phyloP scores from a whole-genome alignment of 2,113 vertebrate genomes.

The Ardeotis arabs region DNA sequence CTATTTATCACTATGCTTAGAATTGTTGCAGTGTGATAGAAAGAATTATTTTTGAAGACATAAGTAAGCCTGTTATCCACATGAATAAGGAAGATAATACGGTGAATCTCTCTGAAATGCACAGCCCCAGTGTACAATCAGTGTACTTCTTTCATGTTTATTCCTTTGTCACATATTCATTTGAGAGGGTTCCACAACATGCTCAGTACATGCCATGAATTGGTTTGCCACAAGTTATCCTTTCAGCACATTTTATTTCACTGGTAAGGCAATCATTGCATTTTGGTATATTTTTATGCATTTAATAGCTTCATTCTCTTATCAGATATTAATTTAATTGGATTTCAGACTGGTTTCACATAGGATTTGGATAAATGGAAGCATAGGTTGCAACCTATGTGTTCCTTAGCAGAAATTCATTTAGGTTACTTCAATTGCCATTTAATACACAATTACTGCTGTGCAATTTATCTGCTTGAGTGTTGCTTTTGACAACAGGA shows the following conservation, averaged over 20 bases:
- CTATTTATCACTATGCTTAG: constrained; percentile 43
- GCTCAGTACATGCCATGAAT: constrained; percentile 17
- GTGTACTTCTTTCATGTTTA: constrained; percentile 64
- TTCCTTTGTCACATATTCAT: constrained; percentile 62
- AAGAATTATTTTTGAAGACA: constrained; percentile 67
- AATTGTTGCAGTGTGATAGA: constrained; percentile 50
- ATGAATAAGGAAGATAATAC: constrained; percentile 67
- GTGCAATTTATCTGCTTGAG: constrained; percentile 14
- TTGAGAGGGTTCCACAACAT: constrained; percentile 46
- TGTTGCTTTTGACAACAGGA: not conserved
- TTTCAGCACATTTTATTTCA: constrained; percentile 27
- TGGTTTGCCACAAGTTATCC: constrained; percentile 35
- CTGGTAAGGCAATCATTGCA: constrained; percentile 3
- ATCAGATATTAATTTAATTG: constrained; percentile 66
- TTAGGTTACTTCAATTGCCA: not conserved
- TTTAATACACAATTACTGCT: constrained; percentile 22
- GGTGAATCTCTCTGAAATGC: constrained; percentile 45
- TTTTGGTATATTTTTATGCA: constrained; percentile 29
- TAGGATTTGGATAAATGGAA: constrained; percentile 42
- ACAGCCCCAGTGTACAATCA: constrained; percentile 52
- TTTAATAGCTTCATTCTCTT: constrained; percentile 49
- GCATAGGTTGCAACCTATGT: constrained; percentile 18
- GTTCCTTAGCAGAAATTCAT: not conserved
- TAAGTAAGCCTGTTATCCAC: constrained; percentile 70
- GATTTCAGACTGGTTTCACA: constrained; percentile 26